Evolutionary conservation across 2,797 vertebrate genomes (phyloP).

Genomic region (Mionectes olivaceus): DNA sequence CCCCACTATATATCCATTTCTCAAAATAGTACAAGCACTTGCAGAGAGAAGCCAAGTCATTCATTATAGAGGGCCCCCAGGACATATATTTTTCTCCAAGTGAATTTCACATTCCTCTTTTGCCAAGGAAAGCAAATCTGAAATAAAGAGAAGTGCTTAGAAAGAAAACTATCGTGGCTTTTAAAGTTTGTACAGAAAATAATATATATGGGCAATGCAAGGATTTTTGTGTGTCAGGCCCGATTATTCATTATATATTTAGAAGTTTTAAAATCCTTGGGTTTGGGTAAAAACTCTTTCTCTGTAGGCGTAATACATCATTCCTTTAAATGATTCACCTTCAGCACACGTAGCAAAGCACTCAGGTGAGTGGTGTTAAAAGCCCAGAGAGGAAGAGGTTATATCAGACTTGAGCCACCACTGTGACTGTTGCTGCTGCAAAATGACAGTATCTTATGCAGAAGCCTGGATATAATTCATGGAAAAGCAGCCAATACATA

Average conservation of each 20-base stretch:
- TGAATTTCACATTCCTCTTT: conserved; percentile 50
- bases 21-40: conserved; percentile 73
- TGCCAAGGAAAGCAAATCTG: conserved; percentile 70
- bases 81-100: conserved; percentile 72
- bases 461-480: background rate
- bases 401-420: background rate
- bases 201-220: background rate
- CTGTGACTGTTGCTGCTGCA: background rate
- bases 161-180: conserved; percentile 23
- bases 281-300: background rate
- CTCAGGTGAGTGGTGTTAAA: background rate
- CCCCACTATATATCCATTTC: conserved; percentile 68
- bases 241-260: background rate
- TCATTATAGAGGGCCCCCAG: conserved; percentile 71
- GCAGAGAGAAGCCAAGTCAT: conserved; percentile 67
- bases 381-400: background rate
- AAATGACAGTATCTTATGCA: background rate
- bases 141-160: conserved; percentile 59
- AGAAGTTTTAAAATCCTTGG: background rate
- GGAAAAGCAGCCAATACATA: background rate
- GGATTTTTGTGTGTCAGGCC: conserved; percentile 4
- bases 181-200: background rate
- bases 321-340: background rate
- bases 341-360: accelerated
- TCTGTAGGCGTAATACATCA: background rate